Conservation (phyloP, 1,140 invertebrate genomes). For the Drosophila cardini region DNA sequence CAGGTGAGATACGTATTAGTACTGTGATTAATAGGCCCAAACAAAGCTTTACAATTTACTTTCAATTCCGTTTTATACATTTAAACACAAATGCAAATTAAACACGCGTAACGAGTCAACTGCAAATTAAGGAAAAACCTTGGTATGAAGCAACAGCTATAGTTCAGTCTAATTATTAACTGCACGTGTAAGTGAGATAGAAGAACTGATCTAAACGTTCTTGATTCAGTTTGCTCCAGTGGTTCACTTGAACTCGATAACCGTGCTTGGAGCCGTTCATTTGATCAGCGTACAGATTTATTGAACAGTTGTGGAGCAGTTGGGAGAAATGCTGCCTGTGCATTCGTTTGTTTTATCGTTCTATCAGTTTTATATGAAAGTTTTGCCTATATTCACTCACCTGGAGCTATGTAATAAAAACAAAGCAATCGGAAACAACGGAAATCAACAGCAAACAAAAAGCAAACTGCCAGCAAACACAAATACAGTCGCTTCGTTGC, state of each 20-base stretch:
- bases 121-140: not conserved
- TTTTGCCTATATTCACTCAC: slow-evolving; percentile 28
- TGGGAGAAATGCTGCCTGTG: slow-evolving; percentile 6
- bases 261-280: not conserved
- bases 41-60: slow-evolving; percentile 16
- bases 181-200: not conserved
- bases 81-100: slow-evolving; percentile 7
- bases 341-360: slow-evolving; percentile 25
- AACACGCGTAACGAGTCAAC: not conserved
- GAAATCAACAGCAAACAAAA: slow-evolving; percentile 79
- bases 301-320: slow-evolving; percentile 7
- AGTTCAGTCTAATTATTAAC: not conserved
- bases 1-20: slow-evolving; percentile 3
- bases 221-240: not conserved
- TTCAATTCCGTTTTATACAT: slow-evolving; percentile 19
- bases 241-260: not conserved
- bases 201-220: not conserved
- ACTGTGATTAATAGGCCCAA: slow-evolving; percentile 37
- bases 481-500: slow-evolving; percentile 39
- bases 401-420: slow-evolving; percentile 65
- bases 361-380: slow-evolving; percentile 16
- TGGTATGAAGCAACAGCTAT: not conserved
- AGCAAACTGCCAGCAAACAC: slow-evolving; percentile 42
- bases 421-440: slow-evolving; percentile 78
- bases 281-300: not conserved